Conservation (phyloP, 2,113 vertebrate species). For the Thunnus maccoyii region DNA sequence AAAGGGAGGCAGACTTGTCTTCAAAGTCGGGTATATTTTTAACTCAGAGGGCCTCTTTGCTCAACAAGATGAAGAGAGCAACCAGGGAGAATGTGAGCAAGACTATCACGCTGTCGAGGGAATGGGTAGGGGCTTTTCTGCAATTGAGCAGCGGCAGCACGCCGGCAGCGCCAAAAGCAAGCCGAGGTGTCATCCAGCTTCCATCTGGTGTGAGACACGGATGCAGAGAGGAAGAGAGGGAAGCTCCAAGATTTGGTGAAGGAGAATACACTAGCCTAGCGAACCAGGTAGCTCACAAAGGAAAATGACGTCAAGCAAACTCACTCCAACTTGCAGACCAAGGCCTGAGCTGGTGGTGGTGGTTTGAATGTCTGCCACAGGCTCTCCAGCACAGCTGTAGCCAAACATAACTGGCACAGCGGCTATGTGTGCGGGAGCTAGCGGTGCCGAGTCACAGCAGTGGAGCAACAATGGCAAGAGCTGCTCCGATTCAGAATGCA, state of each 20-base stretch:
- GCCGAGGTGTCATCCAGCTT: conserved; percentile 55
- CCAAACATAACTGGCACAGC: conserved; percentile 61
- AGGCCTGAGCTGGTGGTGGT: conserved; percentile 30
- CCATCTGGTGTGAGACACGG: conserved; percentile 65
- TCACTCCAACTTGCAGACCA: conserved; percentile 15
- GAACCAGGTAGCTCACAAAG: conserved; percentile 36
- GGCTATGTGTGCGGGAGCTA: conserved; percentile 43
- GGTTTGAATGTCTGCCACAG: conserved; percentile 54
- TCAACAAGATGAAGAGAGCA: conserved; percentile 54
- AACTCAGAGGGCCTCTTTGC: conserved; percentile 49
- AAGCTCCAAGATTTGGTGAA: conserved; percentile 28
- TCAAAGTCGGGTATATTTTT: conserved; percentile 57
- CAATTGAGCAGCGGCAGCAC: conserved; percentile 40
- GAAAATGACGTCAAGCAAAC: conserved; percentile 25
- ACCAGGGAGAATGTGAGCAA: conserved; percentile 40
- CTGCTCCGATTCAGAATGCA: conserved; percentile 67
- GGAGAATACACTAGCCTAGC: conserved; percentile 1
- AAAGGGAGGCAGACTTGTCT: conserved; percentile 33
- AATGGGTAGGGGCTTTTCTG: conserved; percentile 52
- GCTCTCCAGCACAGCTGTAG: conserved; percentile 56
- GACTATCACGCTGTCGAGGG: conserved; percentile 56
- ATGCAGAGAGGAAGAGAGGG: conserved; percentile 22
- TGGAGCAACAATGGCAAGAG: conserved; percentile 61
- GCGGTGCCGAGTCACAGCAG: conserved; percentile 58
- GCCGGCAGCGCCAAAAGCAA: conserved; percentile 40